phyloP scores from a whole-genome alignment of 2,113 vertebrate genomes.

The Lepus americanus region DNA sequence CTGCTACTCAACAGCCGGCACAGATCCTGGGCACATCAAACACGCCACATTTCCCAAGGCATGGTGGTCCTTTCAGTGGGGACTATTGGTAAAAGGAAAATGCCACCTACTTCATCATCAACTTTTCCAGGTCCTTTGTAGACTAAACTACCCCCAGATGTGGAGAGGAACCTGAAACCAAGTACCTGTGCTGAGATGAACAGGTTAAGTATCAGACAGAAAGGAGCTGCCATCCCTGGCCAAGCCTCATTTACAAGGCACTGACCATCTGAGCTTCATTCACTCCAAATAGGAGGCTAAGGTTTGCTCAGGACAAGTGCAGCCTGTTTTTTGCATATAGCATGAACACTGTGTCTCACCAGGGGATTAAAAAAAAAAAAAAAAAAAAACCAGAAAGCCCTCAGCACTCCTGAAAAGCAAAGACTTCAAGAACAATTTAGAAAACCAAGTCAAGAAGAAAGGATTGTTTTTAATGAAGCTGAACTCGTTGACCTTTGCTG shows the following conservation, averaged over 20 bases:
- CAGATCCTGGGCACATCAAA: not conserved
- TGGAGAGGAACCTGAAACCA: not conserved
- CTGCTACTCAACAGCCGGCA: not conserved
- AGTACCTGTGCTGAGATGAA: not conserved
- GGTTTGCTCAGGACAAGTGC: not conserved
- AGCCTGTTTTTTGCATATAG: not conserved
- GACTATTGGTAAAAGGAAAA: not conserved
- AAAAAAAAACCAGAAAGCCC: not conserved
- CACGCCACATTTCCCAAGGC: not conserved
- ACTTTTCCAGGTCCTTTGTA: not conserved
- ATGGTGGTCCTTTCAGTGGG: not conserved
- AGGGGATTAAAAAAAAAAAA: constrained; percentile 2
- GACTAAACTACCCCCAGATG: not conserved
- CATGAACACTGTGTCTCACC: not conserved
- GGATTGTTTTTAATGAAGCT: not conserved
- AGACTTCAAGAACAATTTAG: not conserved
- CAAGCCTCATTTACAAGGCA: not conserved
- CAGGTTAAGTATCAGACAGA: not conserved
- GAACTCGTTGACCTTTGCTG: not conserved
- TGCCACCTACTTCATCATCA: not conserved
- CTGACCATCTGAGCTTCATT: not conserved
- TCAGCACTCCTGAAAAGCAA: not conserved
- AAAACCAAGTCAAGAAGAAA: constrained; percentile 28
- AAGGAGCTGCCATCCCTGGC: not conserved
- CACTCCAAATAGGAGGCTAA: not conserved